Conservation (phyloP, 1,140 invertebrate species). For the Drosophila rufa region DNA sequence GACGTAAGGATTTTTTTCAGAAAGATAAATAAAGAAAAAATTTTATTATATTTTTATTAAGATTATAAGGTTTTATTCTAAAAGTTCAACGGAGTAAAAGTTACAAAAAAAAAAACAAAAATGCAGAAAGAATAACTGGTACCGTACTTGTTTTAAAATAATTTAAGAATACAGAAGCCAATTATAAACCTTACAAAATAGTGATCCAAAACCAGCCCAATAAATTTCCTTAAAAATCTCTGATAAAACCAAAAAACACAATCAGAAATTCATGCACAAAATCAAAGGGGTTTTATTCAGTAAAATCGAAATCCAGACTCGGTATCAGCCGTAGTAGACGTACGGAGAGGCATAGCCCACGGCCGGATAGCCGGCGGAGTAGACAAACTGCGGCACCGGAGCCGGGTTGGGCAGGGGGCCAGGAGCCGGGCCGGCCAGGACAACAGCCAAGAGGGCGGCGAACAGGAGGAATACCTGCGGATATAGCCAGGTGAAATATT, state of each 20-base stretch:
- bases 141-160: too few species aligned
- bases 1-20: too few species aligned
- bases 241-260: background rate
- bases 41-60: too few species aligned
- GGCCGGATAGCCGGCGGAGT: conserved; percentile 67
- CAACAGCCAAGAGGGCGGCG: conserved; percentile 64
- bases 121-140: too few species aligned
- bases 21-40: too few species aligned
- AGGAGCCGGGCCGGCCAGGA: conserved; percentile 60
- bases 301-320: background rate
- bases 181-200: background rate
- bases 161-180: background rate
- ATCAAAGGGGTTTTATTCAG: conserved; percentile 30
- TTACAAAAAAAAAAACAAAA: too few species aligned
- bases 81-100: too few species aligned
- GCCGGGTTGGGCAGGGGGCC: conserved; percentile 58
- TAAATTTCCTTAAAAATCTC: too few species aligned
- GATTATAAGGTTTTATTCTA: too few species aligned
- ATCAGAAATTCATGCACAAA: background rate
- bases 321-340: conserved; percentile 64
- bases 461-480: conserved; percentile 68
- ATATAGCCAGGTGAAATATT: background rate
- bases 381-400: conserved; percentile 64
- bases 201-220: too few species aligned
- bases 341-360: conserved; percentile 67